Evolutionary conservation across 1,140 invertebrate genomes (phyloP).

Genomic region (Bicyclus anynana): DNA sequence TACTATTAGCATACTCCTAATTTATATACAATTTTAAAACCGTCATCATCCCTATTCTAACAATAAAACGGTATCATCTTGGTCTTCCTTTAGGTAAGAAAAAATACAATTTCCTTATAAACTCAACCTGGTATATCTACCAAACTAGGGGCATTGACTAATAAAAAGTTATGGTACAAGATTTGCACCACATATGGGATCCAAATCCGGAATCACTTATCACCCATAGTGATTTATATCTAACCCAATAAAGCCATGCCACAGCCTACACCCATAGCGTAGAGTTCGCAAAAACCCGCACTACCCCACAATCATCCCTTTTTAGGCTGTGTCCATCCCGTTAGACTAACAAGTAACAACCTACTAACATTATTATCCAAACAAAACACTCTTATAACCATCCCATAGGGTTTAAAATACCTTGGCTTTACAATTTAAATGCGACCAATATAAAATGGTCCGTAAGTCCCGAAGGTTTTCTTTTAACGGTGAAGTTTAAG

Average conservation of each 20-base stretch:
- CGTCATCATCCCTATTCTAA: no score
- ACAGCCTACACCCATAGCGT: constrained; percentile 15
- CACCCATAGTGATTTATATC: not conserved
- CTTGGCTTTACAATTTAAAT: not conserved
- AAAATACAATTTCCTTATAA: no score
- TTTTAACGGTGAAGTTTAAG: not conserved
- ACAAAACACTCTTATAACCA: not conserved
- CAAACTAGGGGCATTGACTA: no score
- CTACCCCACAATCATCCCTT: constrained; percentile 16
- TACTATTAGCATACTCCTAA: no score
- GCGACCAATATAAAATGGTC: not conserved
- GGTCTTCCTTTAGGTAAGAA: no score
- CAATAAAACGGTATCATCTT: no score
- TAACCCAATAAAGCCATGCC: not conserved
- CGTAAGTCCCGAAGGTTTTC: not conserved
- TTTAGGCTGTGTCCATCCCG: constrained; percentile 17
- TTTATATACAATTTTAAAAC: no score
- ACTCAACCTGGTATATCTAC: no score
- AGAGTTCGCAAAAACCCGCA: constrained; percentile 15
- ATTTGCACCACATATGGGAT: not conserved
- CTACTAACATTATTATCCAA: not conserved
- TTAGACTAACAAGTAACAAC: constrained; percentile 8
- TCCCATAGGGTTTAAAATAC: not conserved
- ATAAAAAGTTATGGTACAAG: not conserved
- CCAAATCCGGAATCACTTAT: constrained; percentile 8